A percentile compares a stretch with the other conserved stretches of the same genome.
phyloP scores from a whole-genome alignment of 2,797 vertebrate genomes.

The Percopsis omiscomaycus region DNA sequence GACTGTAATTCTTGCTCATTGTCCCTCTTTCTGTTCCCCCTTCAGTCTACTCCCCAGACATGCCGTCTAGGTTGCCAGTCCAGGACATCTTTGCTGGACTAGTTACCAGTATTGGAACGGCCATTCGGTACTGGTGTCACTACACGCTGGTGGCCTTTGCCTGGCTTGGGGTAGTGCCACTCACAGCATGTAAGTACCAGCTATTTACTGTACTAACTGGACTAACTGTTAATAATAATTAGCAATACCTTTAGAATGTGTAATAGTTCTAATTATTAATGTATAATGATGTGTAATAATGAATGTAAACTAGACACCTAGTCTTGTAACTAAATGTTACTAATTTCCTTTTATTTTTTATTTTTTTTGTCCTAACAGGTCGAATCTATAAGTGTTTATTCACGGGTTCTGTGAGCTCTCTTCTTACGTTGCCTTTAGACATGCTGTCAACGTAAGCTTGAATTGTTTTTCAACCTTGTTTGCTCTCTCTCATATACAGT shows the following conservation, averaged over 20 bases:
- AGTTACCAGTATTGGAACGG: conserved; percentile 95
- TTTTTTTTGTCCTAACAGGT: conserved; percentile 73
- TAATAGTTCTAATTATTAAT: too few relatives aligned
- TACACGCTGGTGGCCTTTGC: conserved; percentile 98
- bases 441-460: conserved; percentile 97
- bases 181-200: conserved; percentile 91
- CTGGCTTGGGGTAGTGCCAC: conserved; percentile 95
- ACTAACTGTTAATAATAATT: background rate
- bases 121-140: conserved; percentile 98
- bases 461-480: conserved; percentile 1
- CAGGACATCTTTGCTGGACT: conserved; percentile 97
- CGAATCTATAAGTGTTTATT: conserved; percentile 99
- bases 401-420: conserved; percentile 98
- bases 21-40: background rate
- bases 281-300: too few relatives aligned
- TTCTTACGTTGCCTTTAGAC: conserved; percentile 94
- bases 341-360: too few relatives aligned
- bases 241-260: too few relatives aligned
- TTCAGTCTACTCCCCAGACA: conserved; percentile 96
- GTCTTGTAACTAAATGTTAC: background rate
- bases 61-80: conserved; percentile 93
- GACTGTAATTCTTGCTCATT: conserved; percentile 7
- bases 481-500: background rate
- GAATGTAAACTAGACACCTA: too few relatives aligned
- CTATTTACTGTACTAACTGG: background rate